Base-by-base conservation (phyloP, 2,113 vertebrate genomes). In the Vireo altiloquus region DNA sequence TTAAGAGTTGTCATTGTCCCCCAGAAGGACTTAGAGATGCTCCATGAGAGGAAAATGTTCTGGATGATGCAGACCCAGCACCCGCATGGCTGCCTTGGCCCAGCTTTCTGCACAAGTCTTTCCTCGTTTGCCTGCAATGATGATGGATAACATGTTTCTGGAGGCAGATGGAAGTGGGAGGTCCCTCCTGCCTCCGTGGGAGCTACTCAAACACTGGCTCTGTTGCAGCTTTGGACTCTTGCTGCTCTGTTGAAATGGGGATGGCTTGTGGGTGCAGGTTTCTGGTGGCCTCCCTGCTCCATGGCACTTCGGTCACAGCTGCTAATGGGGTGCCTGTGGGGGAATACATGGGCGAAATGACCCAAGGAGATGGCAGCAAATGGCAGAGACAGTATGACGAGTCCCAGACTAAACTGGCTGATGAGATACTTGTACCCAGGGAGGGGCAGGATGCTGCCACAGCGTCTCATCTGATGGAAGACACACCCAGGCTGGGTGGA, bases 141-240 rank as follows among this genome's bases (percentile, higher is more conserved):
- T 66, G 82, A 44, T 19, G 33, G 54, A 66, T 37, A 68, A 33
- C 6, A 0, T 6, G 40, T 79, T 92, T 47, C 72, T 90, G 0
- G 2, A 88, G 85, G 69, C 89, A 89, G 59, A 78, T 52, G 89
- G 79, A 86, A 47, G 76, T 69, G 50, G 82, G 71, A 93, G 39
- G 52, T 64, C 49, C 80, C 31, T 74, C 46, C 53, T 77, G 50
- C 54, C 72, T 77, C 75, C 59, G n/a, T 39, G 33, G 71, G 54
- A 92, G 54, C 22, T 69, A 3, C 71, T 84, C 0, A 1, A 63
- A 46, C 33, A 3, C 49, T 19, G 66, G 10, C 18, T 91, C 40
- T 20, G 6, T 4, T 3, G 1, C 66, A 72, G 28, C n/a, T 68
- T 53, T 2, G 1, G 71, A 56, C 47, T 90, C 23, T 15, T 59